Evolutionary conservation across 2,888 invertebrate species (phyloP), one percentile per base, ranked within the genome.

Genomic region (Hirtodrosophila duncani): DNA sequence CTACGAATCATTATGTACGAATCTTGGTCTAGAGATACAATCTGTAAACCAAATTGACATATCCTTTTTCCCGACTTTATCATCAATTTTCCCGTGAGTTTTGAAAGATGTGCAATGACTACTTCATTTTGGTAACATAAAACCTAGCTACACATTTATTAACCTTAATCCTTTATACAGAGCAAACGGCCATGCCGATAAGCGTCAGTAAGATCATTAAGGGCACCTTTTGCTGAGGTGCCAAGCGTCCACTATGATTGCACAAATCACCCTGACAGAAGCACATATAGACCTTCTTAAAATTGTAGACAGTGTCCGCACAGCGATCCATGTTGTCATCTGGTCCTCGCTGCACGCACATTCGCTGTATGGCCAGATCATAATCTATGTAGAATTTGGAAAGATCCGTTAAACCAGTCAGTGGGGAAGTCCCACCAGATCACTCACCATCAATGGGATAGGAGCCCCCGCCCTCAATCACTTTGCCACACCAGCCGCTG

Each of bases 311-410:
- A 0, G 96, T 95, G 75, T 94, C 93, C 0, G 95, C 95, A 85
- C 97, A 97, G 30, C 97, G 89, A 85, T 96, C 96, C 86, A 96
- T 95, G 67, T 91, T 92, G 82, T 97, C 97, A n/a, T 94, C 93
- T 3, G 96, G 96, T 0, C 95, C 93, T 52, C 95, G 88, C 83
- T 94, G 95, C 0, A 97, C 89, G 78, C 97, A 97, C 88, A 94
- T 91, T 58, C 97, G 89, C 86, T 97, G 94, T 2, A 95, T 95
- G 1, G 96, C 96, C 31, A 92, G 90, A 43, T 94, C 95, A 85
- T 94, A 95, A 84, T 96, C 95, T 95, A 26, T 1, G 27, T 1
- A 3, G n/a, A n/a, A n/a, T n/a, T n/a, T n/a, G n/a, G n/a, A n/a
- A n/a, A n/a, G 8, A 27, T 27, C 2, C 27, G 16, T 20, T 5